These are phyloP conservation scores for Zosterops japonicus DNA, from an alignment of 2,113 vertebrate species.

Conservation along the genomic window DNA sequence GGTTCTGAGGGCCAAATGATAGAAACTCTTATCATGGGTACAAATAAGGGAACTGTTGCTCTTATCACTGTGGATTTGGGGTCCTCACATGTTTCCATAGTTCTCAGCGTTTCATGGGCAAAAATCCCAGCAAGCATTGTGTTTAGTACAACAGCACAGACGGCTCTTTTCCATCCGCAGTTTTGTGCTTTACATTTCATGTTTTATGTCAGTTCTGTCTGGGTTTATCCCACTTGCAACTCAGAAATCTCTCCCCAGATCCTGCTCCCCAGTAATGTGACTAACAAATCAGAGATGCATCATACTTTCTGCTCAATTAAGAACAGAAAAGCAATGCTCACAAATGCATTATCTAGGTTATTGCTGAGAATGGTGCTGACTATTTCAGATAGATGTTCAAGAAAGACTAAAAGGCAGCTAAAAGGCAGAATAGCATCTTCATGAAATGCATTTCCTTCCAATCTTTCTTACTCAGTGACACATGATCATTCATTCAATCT, in stretches of 20 bases:
- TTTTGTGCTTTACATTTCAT: not conserved
- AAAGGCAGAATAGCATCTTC: not conserved
- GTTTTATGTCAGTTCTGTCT: not conserved
- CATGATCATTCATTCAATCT: not conserved
- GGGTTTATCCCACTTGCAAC: not conserved
- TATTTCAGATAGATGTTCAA: not conserved
- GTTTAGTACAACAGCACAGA: not conserved
- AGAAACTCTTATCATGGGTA: not conserved
- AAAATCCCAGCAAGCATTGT: not conserved
- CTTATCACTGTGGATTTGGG: not conserved
- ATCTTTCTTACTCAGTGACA: not conserved
- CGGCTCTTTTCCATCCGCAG: not conserved
- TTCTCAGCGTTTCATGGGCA: not conserved
- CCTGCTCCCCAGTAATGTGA: not conserved
- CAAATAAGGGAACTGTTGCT: not conserved
- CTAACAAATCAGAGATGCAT: not conserved
- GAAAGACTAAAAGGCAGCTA: not conserved
- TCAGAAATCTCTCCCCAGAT: not conserved
- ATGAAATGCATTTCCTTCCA: not conserved
- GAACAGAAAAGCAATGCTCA: not conserved
- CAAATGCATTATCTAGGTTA: not conserved
- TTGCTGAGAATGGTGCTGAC: not conserved
- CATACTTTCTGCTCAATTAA: not conserved
- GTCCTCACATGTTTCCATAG: accelerated
- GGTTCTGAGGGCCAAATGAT: not conserved